Percentiles rank a stretch among this genome's conserved stretches.
Conservation (phyloP, 2,888 invertebrate species). For the Apamea crenata region DNA sequence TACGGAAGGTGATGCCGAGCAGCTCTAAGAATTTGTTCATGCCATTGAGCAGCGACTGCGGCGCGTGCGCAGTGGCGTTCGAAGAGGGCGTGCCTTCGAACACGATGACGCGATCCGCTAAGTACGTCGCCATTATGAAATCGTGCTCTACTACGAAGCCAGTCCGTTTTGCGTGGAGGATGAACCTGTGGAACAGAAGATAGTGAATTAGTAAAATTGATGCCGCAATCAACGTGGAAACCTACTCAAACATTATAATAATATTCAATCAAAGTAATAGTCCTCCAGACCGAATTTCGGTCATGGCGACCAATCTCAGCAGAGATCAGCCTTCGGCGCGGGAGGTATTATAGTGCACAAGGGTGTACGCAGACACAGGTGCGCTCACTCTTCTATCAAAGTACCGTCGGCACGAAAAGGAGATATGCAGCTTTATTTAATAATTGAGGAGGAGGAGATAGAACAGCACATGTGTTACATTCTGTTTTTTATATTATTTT, state of each 20-base stretch:
- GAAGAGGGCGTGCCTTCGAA: conserved; percentile 99
- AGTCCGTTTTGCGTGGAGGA: conserved; percentile 99
- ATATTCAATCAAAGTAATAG: background rate
- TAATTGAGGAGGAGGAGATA: background rate
- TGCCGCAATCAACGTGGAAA: background rate
- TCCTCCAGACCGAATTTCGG: background rate
- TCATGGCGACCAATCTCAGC: no score
- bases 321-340: background rate
- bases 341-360: background rate
- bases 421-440: background rate
- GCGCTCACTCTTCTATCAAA: background rate
- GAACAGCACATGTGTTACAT: background rate
- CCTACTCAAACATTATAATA: background rate
- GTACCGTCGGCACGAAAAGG: background rate
- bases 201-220: background rate
- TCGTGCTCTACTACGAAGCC: conserved; percentile 99
- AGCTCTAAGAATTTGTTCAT: conserved; percentile 99
- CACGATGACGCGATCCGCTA: conserved; percentile 99
- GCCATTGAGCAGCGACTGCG: conserved; percentile 97
- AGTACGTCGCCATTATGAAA: conserved; percentile 99
- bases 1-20: conserved; percentile 98
- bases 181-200: conserved; percentile 91
- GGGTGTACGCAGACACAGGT: background rate
- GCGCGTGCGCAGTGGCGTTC: conserved; percentile 96
- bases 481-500: background rate